Evolutionary conservation across 2,888 invertebrate species (phyloP).

Genomic region (Mythimna albipuncta): DNA sequence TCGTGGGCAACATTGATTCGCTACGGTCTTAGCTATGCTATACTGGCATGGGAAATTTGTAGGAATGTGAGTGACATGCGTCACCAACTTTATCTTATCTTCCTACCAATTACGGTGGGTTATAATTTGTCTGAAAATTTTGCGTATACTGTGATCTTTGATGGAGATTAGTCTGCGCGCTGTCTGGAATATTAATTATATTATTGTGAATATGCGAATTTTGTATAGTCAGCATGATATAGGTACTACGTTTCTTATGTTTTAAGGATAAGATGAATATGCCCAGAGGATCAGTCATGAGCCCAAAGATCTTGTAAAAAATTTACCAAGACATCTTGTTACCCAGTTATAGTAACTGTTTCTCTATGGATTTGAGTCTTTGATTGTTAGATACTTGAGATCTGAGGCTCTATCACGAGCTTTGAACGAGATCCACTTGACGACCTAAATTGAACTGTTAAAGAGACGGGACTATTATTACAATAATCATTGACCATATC

Average conservation of each 20-base stretch:
- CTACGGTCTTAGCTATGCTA: slow-evolving; percentile 21
- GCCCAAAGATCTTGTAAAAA: too few species aligned
- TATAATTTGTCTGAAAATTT: slow-evolving; percentile 21
- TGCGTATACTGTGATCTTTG: slow-evolving; percentile 20
- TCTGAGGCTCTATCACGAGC: too few species aligned
- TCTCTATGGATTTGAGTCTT: too few species aligned
- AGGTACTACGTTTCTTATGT: neutral
- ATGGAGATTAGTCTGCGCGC: neutral
- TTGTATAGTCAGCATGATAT: neutral
- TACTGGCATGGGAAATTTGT: slow-evolving; percentile 40
- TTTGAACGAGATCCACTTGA: too few species aligned
- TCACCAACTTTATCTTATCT: slow-evolving; percentile 39
- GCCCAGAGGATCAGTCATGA: too few species aligned
- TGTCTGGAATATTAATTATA: neutral
- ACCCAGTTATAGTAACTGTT: too few species aligned
- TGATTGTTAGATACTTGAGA: too few species aligned
- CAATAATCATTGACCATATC: neutral
- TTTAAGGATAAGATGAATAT: too few species aligned
- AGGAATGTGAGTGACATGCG: slow-evolving; percentile 46
- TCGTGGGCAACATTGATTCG: slow-evolving; percentile 56
- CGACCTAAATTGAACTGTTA: too few species aligned
- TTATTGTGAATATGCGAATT: neutral
- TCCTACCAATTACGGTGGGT: neutral
- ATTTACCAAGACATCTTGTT: too few species aligned
- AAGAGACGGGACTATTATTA: too few species aligned